Evolutionary conservation across 2,113 vertebrate genomes (phyloP).

Genomic region (Vulpes lagopus): DNA sequence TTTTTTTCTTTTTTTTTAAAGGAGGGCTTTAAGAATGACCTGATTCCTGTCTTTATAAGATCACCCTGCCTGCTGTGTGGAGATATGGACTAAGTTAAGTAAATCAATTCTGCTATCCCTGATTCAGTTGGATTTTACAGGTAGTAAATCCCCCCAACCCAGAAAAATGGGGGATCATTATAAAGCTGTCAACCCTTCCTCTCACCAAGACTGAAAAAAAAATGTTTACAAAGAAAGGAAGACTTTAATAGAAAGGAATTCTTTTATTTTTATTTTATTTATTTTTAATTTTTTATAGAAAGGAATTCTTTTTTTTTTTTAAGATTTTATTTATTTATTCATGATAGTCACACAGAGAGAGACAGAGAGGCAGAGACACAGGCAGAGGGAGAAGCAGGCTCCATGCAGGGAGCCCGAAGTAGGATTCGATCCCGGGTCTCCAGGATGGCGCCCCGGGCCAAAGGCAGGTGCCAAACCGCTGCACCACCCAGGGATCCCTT

Average conservation of each 20-base stretch:
- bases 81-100: not conserved
- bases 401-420: too few species aligned
- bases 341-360: too few species aligned
- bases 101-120: not conserved
- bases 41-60: not conserved
- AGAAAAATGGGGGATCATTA: not conserved
- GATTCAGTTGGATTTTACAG: not conserved
- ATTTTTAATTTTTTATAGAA: too few species aligned
- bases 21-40: not conserved
- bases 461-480: too few species aligned
- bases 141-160: accelerated
- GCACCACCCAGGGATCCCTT: too few species aligned
- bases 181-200: not conserved
- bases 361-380: too few species aligned
- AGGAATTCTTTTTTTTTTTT: too few species aligned
- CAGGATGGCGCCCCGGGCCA: too few species aligned
- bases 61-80: not conserved
- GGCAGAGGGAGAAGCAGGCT: too few species aligned
- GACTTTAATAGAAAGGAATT: not conserved
- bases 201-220: slow-evolving; percentile 4
- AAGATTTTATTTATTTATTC: too few species aligned
- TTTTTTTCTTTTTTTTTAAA: not conserved
- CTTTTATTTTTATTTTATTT: not conserved
- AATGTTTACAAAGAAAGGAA: not conserved
- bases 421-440: too few species aligned